Conservation (phyloP, 2,113 vertebrate species). For the Sapajus apella region DNA sequence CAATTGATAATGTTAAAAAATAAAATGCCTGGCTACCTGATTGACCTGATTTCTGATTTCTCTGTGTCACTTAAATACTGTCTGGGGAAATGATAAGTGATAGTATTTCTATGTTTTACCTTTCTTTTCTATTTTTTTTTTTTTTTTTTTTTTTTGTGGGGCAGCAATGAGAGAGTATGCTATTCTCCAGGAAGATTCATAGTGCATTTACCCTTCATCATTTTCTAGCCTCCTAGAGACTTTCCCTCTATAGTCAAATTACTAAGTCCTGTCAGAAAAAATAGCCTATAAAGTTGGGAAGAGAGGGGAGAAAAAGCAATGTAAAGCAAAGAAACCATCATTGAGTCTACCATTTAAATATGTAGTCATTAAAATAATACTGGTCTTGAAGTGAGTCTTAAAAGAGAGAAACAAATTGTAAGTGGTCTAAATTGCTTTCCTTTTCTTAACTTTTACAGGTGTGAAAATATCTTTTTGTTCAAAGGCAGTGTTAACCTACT, state of each 20-base stretch:
- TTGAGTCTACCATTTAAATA: background rate
- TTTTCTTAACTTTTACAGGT: background rate
- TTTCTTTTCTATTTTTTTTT: background rate
- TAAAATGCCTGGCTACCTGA: background rate
- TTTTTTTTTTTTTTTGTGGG: background rate
- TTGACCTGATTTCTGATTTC: background rate
- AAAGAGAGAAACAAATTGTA: background rate
- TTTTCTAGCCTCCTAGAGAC: background rate
- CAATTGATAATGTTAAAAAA: background rate
- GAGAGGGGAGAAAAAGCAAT: background rate
- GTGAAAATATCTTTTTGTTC: conserved; percentile 31
- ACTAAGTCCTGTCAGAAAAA: background rate
- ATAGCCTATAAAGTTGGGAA: background rate
- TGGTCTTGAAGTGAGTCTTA: background rate
- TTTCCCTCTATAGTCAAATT: background rate
- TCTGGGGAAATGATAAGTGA: background rate
- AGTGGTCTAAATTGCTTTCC: background rate
- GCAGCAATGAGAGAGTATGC: background rate
- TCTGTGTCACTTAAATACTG: background rate
- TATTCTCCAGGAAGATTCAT: background rate
- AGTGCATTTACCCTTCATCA: too few species aligned
- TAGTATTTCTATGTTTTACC: background rate
- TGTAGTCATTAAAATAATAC: background rate
- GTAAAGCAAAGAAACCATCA: background rate
- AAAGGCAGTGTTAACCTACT: background rate